Percentiles rank a stretch among this genome's conserved stretches.
These are phyloP conservation scores for Neosilurus hyrtlii DNA, from an alignment of 2,797 vertebrate species.

Conservation along the genomic window DNA sequence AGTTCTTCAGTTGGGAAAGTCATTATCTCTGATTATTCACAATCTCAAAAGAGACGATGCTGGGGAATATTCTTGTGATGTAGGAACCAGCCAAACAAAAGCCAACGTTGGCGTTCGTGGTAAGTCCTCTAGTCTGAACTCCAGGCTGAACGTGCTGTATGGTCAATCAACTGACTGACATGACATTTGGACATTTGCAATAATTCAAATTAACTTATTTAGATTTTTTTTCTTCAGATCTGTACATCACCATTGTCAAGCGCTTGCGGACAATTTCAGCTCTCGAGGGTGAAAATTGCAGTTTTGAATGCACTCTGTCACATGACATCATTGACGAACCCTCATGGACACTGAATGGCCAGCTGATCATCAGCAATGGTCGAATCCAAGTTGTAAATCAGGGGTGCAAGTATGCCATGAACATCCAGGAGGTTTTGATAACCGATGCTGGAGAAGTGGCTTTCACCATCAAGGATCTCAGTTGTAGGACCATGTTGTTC, in stretches of 20 bases:
- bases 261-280: constrained; percentile 82
- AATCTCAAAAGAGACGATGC: constrained; percentile 80
- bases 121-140: constrained; percentile 56
- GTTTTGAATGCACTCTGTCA: constrained; percentile 88
- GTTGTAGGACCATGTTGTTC: constrained; percentile 84
- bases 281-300: constrained; percentile 83
- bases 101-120: constrained; percentile 85
- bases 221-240: constrained; percentile 69
- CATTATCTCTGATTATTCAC: constrained; percentile 77
- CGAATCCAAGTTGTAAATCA: constrained; percentile 70
- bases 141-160: background rate
- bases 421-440: constrained; percentile 68
- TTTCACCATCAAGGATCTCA: constrained; percentile 82
- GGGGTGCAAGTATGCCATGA: constrained; percentile 77
- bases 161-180: background rate
- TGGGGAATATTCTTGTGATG: constrained; percentile 85
- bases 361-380: constrained; percentile 69
- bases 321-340: constrained; percentile 77
- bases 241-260: constrained; percentile 85
- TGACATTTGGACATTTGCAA: background rate
- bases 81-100: constrained; percentile 84
- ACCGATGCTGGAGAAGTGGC: constrained; percentile 83
- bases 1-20: constrained; percentile 77
- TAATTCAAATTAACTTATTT: background rate
- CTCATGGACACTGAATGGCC: constrained; percentile 80